Percentiles rank a stretch among this genome's conserved stretches.
phyloP scores from a whole-genome alignment of 2,113 vertebrate genomes.

The Trichomycterus rosablanca region DNA sequence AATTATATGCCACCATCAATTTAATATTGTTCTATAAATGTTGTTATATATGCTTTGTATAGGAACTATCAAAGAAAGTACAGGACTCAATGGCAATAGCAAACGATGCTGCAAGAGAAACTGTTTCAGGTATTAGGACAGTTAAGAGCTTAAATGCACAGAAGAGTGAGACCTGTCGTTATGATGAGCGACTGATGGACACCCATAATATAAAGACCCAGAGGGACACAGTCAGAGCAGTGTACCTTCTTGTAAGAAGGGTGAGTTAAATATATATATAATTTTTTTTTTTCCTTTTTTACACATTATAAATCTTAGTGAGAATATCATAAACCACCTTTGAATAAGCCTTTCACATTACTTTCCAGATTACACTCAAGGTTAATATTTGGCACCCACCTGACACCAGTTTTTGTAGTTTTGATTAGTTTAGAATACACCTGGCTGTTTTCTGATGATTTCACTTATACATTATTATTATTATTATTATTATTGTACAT shows the following conservation, averaged over 20 bases:
- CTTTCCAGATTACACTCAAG: too few relatives aligned
- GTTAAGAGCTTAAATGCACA: slow-evolving; percentile 73
- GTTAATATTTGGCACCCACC: too few relatives aligned
- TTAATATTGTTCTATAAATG: neutral
- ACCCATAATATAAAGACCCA: slow-evolving; percentile 62
- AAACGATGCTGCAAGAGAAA: slow-evolving; percentile 70
- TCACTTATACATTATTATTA: too few relatives aligned
- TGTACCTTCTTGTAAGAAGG: slow-evolving; percentile 65
- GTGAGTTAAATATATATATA: slow-evolving; percentile 51
- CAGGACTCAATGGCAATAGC: slow-evolving; percentile 70
- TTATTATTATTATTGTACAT: too few relatives aligned
- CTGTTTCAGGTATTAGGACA: slow-evolving; percentile 64
- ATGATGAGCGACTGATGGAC: slow-evolving; percentile 56
- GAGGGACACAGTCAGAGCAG: slow-evolving; percentile 43
- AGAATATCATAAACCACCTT: too few relatives aligned
- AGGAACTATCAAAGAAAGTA: slow-evolving; percentile 56
- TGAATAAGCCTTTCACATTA: too few relatives aligned
- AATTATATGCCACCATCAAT: too few relatives aligned
- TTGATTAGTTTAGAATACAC: too few relatives aligned
- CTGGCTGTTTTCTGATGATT: too few relatives aligned
- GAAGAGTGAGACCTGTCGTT: slow-evolving; percentile 65
- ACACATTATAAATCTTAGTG: too few relatives aligned
- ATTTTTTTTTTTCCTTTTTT: neutral
- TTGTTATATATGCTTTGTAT: neutral
- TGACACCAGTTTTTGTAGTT: too few relatives aligned